Base-by-base conservation (phyloP, 2,888 invertebrate species). In the Parnassius apollo region DNA sequence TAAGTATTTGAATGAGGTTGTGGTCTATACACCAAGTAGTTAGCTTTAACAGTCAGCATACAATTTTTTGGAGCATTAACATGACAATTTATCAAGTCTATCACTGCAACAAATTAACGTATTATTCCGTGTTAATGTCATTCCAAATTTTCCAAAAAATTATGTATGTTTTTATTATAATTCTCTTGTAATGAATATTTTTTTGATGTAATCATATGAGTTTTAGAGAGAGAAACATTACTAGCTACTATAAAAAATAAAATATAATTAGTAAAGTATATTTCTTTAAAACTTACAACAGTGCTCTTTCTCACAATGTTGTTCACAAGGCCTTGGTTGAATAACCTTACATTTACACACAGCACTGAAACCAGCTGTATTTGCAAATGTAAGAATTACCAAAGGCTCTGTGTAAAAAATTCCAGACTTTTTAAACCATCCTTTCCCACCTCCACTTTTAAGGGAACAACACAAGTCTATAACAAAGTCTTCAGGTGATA, bases 261-360 rank as follows among this genome's bases (percentile, higher is more conserved):
- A 35, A 35, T 35, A 35, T 3, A 35, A 35, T 35, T 7, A 35
- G 35, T 35, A 35, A 1, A 35, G 4, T 18, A 18, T 18, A 18
- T 35, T 35, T 35, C 4, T 35, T 35, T 35, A 35, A 35, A 60
- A 85, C 91, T 86, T 79, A 91, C 91, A 74, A 62, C 78, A 78
- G 71, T 92, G 91, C 64, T 81, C 78, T 55, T 80, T 78, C 3
- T 76, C 77, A 75, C 91, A 91, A 2, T 83, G 72, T 9, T 81
- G 78, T 25, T 72, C 67, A 66, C 91, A 90, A 11, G 84, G 80
- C 57, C 69, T 65, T 0, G 85, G 83, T 22, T 70, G 51, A n/a
- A 86, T 71, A 8, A 69, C 68, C 56, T 77, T 75, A 73, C 91
- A 91, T 65, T 72, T 75, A 22, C 69, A 68, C 2, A 77, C 69